A percentile compares a stretch with the other conserved stretches of the same genome.
Evolutionary conservation across 2,113 vertebrate species (phyloP).

Genomic region (Gasterosteus nipponicus): DNA sequence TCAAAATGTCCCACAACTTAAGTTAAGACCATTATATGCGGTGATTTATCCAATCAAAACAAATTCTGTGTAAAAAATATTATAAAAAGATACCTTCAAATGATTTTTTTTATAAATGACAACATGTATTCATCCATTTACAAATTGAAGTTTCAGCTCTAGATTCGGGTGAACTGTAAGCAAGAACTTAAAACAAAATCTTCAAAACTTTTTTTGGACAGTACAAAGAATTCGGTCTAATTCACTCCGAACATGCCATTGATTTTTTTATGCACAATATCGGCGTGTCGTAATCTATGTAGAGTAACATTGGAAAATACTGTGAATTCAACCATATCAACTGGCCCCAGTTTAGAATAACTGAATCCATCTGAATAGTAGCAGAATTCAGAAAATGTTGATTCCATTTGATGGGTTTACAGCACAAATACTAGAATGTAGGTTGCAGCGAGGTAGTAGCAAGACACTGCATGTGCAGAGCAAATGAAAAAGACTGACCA

Average conservation of each 20-base stretch:
- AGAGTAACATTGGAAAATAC: not conserved
- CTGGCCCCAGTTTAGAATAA: not conserved
- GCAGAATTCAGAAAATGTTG: not conserved
- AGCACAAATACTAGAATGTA: not conserved
- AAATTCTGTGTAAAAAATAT: not conserved
- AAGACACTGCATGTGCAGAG: not conserved
- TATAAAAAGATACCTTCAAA: no score
- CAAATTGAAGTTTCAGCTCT: not conserved
- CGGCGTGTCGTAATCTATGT: not conserved
- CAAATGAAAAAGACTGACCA: conserved; percentile 7
- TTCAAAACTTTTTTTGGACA: not conserved
- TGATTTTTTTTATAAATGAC: not conserved
- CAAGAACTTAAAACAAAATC: not conserved
- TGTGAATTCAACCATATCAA: not conserved
- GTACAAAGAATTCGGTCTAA: no score
- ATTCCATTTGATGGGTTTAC: conserved; percentile 9
- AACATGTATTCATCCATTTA: not conserved
- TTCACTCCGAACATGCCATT: not conserved
- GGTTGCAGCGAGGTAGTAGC: not conserved
- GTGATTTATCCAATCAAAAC: not conserved
- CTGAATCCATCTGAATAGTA: not conserved
- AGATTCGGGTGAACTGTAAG: not conserved
- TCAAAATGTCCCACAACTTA: not conserved
- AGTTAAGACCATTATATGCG: no score
- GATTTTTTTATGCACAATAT: not conserved